A percentile compares a stretch with the other conserved stretches of the same genome.
Evolutionary conservation across 2,888 invertebrate genomes (phyloP).

Genomic region (Scaptomyza tumidula): DNA sequence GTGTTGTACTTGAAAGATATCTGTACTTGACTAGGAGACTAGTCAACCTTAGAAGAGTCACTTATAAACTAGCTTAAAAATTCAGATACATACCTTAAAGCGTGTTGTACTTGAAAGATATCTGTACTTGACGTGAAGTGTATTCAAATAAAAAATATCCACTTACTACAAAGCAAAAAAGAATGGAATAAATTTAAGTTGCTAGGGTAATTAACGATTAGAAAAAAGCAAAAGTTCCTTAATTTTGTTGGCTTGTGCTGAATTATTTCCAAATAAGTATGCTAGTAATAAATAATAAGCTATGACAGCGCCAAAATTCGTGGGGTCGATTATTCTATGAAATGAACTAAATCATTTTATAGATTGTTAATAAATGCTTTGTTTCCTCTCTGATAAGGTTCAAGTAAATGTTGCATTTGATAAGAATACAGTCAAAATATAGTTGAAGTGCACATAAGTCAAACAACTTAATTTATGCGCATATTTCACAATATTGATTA

Average conservation of each 20-base stretch:
- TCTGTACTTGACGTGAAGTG: no score
- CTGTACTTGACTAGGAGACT: no score
- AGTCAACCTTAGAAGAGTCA: no score
- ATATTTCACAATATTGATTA: conserved; percentile 9
- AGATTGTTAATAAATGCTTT: neutral
- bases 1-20: conserved; percentile 23
- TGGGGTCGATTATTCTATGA: neutral
- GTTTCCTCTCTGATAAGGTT: conserved; percentile 6
- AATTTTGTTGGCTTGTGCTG: neutral
- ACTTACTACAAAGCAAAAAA: neutral
- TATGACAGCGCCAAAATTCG: neutral
- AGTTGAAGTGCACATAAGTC: neutral
- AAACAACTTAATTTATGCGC: conserved; percentile 50
- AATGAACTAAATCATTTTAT: neutral
- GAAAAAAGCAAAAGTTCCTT: neutral
- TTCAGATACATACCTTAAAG: no score
- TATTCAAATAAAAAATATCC: neutral
- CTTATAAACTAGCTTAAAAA: no score
- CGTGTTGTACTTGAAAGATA: no score
- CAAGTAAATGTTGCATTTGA: conserved; percentile 10
- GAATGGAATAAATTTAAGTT: neutral
- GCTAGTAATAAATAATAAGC: conserved; percentile 4
- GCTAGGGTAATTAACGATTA: neutral
- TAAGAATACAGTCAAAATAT: conserved; percentile 12
- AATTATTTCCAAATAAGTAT: neutral